These are phyloP conservation scores for Chrysaora quinquecirrha DNA, from an alignment of 30 jellyfish, hydroid and myxozoan genomes.

Conservation along the genomic window DNA sequence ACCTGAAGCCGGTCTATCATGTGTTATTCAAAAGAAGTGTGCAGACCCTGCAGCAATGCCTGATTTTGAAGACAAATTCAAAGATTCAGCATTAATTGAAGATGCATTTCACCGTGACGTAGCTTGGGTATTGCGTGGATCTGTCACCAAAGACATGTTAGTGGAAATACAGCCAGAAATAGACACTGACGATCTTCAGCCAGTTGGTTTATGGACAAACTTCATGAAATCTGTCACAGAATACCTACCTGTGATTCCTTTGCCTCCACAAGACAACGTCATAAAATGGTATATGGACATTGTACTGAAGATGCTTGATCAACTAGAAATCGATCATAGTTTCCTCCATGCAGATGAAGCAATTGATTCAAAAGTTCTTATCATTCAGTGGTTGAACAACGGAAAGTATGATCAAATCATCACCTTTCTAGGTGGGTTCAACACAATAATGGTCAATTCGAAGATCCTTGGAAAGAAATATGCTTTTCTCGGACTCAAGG, in stretches of 20 bases:
- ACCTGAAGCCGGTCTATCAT: too few species aligned
- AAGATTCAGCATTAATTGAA: constrained; percentile 17
- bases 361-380: constrained; percentile 18
- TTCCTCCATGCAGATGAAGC: constrained; percentile 54
- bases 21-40: too few species aligned
- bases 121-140: constrained; percentile 35
- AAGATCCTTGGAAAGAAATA: constrained; percentile 35
- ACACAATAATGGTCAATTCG: constrained; percentile 24
- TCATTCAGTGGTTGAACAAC: constrained; percentile 31
- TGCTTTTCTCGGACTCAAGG: constrained; percentile 28
- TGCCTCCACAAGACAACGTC: constrained; percentile 33
- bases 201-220: constrained; percentile 55
- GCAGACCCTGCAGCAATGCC: constrained; percentile 18
- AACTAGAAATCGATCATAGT: constrained; percentile 22
- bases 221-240: constrained; percentile 44
- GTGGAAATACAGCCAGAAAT: constrained; percentile 4
- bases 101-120: constrained; percentile 22
- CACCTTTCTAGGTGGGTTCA: constrained; percentile 42
- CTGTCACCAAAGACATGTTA: constrained; percentile 24
- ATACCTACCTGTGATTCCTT: constrained; percentile 58
- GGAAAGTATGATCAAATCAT: constrained; percentile 26
- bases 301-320: constrained; percentile 28
- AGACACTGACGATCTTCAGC: constrained; percentile 21
- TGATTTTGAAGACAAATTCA: constrained; percentile 18
- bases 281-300: constrained; percentile 28